phyloP scores from a whole-genome alignment of 2,888 invertebrate genomes.

The Clivina fossor region DNA sequence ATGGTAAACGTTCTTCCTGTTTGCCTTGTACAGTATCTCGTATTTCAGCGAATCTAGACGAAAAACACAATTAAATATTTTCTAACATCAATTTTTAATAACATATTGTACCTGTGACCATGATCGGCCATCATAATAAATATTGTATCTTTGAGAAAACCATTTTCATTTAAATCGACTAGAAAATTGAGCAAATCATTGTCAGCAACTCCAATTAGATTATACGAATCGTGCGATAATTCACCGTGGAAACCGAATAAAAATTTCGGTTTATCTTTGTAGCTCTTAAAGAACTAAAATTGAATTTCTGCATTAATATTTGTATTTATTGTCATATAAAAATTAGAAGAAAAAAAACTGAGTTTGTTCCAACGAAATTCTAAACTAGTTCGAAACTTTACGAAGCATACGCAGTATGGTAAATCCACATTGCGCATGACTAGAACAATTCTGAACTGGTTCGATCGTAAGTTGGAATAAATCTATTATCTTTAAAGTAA shows the following conservation, averaged over 20 bases:
- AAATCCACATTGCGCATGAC: no score
- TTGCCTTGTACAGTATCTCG: conserved; percentile 88
- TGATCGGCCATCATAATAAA: conserved; percentile 92
- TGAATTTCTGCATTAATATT: conserved; percentile 11
- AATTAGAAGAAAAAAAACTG: no score
- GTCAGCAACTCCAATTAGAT: conserved; percentile 76
- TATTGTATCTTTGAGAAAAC: conserved; percentile 75
- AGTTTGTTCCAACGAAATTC: no score
- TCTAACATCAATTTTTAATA: no score
- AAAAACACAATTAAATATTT: conserved; percentile 13
- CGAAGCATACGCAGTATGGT: no score
- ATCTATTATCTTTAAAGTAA: neutral
- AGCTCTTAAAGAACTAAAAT: conserved; percentile 60
- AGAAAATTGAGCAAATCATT: conserved; percentile 70
- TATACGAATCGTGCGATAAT: conserved; percentile 84
- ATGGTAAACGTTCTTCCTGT: conserved; percentile 87
- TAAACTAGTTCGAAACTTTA: no score
- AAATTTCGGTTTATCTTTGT: conserved; percentile 73
- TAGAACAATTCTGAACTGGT: no score
- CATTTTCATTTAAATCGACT: conserved; percentile 60
- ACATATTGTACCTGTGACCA: conserved; percentile 70
- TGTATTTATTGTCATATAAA: no score
- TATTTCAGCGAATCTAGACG: conserved; percentile 72
- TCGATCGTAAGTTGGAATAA: no score
- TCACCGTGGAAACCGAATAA: conserved; percentile 87